Evolutionary conservation across 2,797 vertebrate genomes (phyloP).

Genomic region (Platyrinchus mystaceus): DNA sequence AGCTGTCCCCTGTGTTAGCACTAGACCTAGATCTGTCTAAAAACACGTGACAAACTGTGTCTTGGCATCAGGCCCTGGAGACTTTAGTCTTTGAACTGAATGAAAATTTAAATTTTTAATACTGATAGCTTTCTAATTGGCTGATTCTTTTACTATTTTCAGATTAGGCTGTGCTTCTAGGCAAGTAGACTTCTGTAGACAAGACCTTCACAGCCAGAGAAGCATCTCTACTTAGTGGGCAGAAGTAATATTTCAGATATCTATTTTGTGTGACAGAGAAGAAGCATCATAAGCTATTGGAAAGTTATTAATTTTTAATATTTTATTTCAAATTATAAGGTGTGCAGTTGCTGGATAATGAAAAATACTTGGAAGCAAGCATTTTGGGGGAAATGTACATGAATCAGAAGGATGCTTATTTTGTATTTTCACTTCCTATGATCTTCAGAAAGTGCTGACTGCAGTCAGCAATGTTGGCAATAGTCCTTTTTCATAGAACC

Average conservation of each 20-base stretch:
- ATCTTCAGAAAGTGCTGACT: conserved; percentile 64
- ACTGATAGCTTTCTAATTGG: conserved; percentile 11
- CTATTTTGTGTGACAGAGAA: conserved; percentile 32
- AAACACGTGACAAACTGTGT: not conserved
- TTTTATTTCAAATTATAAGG: conserved; percentile 56
- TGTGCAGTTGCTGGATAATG: conserved; percentile 12
- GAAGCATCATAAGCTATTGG: not conserved
- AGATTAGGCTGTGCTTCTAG: not conserved
- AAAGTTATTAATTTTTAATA: conserved; percentile 53
- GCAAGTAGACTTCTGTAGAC: not conserved
- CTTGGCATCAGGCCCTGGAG: not conserved
- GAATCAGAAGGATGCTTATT: conserved; percentile 56
- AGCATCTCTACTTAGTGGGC: not conserved
- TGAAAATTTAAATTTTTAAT: conserved; percentile 8
- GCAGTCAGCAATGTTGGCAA: conserved; percentile 40
- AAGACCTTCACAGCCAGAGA: not conserved
- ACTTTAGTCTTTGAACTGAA: not conserved
- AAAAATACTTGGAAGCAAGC: conserved; percentile 43
- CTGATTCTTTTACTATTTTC: not conserved
- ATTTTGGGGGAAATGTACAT: not conserved
- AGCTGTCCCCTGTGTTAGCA: not conserved
- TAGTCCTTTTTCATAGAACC: conserved; percentile 29
- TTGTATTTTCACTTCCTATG: conserved; percentile 53
- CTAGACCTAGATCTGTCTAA: not conserved
- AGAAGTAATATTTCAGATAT: conserved; percentile 7